Evolutionary conservation across 1,140 invertebrate species (phyloP).

Genomic region (Drosophila santomea): DNA sequence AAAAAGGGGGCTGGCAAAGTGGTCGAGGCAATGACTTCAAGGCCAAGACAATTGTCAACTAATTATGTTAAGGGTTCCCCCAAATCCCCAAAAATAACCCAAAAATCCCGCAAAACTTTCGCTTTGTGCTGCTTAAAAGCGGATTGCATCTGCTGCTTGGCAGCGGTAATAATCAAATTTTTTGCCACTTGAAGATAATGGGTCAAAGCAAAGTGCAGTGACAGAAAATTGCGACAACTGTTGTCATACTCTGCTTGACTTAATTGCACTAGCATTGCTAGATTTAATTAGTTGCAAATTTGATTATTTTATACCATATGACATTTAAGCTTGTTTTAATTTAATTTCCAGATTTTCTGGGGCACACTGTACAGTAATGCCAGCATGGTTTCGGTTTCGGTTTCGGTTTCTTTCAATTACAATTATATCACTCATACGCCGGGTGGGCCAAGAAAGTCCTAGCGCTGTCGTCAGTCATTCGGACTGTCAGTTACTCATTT

Average conservation of each 20-base stretch:
- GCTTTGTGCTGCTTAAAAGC: conserved; percentile 8
- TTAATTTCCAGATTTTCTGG: neutral
- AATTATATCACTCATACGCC: conserved; percentile 61
- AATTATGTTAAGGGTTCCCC: conserved; percentile 13
- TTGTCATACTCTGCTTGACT: neutral
- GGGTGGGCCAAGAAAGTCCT: conserved; percentile 1
- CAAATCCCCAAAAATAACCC: neutral
- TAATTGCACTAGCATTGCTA: too few relatives aligned
- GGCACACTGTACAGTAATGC: neutral
- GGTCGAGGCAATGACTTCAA: neutral
- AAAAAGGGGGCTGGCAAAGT: conserved; percentile 1
- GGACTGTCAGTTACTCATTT: conserved; percentile 1
- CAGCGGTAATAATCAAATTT: conserved; percentile 41
- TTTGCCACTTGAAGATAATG: neutral
- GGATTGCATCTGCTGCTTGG: conserved; percentile 14
- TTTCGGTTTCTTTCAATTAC: conserved; percentile 36
- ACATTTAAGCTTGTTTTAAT: too few relatives aligned
- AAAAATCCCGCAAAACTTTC: neutral
- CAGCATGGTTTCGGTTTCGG: conserved; percentile 4
- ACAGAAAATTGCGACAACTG: neutral
- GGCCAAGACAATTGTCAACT: conserved; percentile 25
- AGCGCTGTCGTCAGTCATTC: conserved; percentile 21
- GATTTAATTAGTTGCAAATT: too few relatives aligned
- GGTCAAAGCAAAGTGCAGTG: neutral
- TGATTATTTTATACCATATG: too few relatives aligned